A percentile compares a stretch with the other conserved stretches of the same genome.
Evolutionary conservation across 1,140 invertebrate genomes (phyloP).

Genomic region (Sitophilus oryzae): DNA sequence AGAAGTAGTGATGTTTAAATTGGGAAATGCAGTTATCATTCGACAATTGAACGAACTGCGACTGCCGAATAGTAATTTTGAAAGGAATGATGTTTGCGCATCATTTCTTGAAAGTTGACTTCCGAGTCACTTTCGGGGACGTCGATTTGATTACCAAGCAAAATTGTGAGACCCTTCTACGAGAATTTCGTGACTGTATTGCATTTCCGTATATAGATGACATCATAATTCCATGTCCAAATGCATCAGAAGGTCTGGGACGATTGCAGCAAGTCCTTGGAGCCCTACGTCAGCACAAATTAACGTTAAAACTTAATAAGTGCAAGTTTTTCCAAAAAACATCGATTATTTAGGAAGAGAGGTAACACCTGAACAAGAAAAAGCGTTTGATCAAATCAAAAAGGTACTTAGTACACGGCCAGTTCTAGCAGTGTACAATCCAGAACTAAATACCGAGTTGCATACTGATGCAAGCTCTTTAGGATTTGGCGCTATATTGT

Average conservation of each 20-base stretch:
- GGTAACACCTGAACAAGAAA: constrained; percentile 19
- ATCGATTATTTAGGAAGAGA: constrained; percentile 36
- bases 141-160: too few species aligned
- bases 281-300: background rate
- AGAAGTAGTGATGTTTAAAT: too few species aligned
- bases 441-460: background rate
- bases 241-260: background rate
- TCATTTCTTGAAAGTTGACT: too few species aligned
- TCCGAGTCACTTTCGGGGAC: too few species aligned
- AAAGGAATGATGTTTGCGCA: too few species aligned
- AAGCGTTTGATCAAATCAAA: constrained; percentile 6
- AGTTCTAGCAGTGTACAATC: too few species aligned
- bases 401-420: too few species aligned
- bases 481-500: background rate
- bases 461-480: background rate
- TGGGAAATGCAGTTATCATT: too few species aligned
- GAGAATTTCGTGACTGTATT: too few species aligned
- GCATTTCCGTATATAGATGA: constrained; percentile 12
- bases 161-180: too few species aligned
- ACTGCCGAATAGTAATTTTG: too few species aligned
- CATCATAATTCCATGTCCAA: constrained; percentile 5
- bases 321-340: constrained; percentile 34
- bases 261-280: background rate
- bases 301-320: constrained; percentile 38
- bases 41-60: too few species aligned